A percentile compares a stretch with the other conserved stretches of the same genome.
phyloP scores from a whole-genome alignment of 2,113 vertebrate species.

The Malurus alboscapulatus region DNA sequence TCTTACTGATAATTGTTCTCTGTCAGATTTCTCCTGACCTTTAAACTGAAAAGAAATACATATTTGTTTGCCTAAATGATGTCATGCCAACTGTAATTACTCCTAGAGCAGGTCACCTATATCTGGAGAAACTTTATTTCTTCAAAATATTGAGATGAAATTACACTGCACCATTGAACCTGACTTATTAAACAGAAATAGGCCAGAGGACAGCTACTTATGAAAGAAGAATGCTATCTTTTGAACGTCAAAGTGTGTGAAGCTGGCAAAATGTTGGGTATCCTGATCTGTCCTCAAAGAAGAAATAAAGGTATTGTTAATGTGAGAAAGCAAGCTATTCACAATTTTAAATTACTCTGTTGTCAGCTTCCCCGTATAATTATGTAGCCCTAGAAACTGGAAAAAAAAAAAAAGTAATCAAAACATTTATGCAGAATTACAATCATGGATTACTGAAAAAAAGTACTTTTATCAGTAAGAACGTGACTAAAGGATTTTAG shows the following conservation, averaged over 20 bases:
- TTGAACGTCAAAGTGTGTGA: not conserved
- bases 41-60: conserved; percentile 13
- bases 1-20: not conserved
- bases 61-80: conserved; percentile 25
- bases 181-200: not conserved
- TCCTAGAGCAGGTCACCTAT: not conserved
- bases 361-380: not conserved
- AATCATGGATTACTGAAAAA: not conserved
- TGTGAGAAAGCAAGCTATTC: conserved; percentile 10
- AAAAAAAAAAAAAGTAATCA: not conserved
- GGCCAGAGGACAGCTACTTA: not conserved
- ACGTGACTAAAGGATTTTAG: not conserved
- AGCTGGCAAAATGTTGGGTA: not conserved
- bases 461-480: not conserved
- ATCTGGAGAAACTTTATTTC: conserved; percentile 8
- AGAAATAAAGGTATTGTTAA: not conserved
- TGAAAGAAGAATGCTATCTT: not conserved
- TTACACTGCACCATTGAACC: not conserved
- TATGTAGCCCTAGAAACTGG: not conserved
- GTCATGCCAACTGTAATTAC: conserved; percentile 11
- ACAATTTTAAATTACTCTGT: conserved; percentile 21
- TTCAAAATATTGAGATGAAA: conserved; percentile 6
- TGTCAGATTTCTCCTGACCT: not conserved
- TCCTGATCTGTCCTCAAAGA: not conserved
- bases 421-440: not conserved